A percentile compares a stretch with the other conserved stretches of the same genome.
Conservation (phyloP, 1,140 invertebrate species). For the Drosophila chauvacae region DNA sequence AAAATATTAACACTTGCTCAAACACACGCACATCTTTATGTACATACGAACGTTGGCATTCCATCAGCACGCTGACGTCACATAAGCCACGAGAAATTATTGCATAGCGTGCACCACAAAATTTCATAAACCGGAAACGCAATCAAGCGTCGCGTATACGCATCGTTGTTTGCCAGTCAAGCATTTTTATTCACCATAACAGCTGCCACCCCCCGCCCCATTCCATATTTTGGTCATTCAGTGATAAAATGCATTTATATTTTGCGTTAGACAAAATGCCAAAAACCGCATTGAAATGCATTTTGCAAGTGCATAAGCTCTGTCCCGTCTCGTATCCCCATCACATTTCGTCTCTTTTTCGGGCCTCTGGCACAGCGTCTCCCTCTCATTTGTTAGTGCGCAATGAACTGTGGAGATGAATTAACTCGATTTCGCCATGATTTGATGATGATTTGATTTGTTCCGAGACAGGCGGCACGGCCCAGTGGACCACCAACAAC, state of each 20-base stretch:
- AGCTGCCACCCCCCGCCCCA: neutral
- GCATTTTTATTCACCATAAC: conserved; percentile 39
- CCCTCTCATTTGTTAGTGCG: conserved; percentile 58
- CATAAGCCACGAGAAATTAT: conserved; percentile 77
- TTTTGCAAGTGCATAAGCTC: conserved; percentile 44
- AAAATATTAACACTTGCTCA: conserved; percentile 75
- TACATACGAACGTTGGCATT: conserved; percentile 6
- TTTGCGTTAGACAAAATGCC: conserved; percentile 62
- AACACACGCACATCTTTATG: conserved; percentile 9
- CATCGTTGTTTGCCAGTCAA: conserved; percentile 61
- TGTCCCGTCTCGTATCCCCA: neutral
- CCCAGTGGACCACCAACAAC: conserved; percentile 28
- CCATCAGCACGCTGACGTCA: conserved; percentile 38
- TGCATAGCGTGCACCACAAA: conserved; percentile 72
- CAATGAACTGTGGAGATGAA: conserved; percentile 73
- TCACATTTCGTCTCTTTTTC: neutral
- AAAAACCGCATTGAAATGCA: conserved; percentile 55
- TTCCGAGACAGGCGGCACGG: conserved; percentile 42
- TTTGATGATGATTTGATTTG: conserved; percentile 81
- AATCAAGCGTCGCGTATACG: conserved; percentile 74
- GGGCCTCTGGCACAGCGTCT: neutral
- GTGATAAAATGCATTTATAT: conserved; percentile 66
- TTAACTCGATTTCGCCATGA: conserved; percentile 76
- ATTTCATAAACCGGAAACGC: conserved; percentile 82
- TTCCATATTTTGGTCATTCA: conserved; percentile 32